Percentiles rank a stretch among this genome's conserved stretches.
These are phyloP conservation scores for Eurytoma adleriae DNA, from an alignment of 2,888 invertebrate species.

Conservation along the genomic window DNA sequence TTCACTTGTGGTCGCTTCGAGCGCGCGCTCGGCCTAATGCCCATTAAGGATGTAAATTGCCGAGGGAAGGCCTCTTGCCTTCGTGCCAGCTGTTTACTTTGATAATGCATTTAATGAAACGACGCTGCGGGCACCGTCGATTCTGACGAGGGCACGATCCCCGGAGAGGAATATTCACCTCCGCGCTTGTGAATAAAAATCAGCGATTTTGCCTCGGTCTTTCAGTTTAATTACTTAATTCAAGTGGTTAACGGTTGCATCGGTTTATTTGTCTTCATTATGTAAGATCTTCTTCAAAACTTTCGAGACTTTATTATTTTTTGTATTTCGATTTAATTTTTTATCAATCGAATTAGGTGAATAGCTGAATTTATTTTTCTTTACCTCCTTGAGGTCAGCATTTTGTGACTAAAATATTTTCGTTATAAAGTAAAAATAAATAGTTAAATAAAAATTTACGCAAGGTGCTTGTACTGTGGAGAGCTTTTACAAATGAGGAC, in stretches of 20 bases:
- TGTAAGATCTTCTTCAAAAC: conserved; percentile 11
- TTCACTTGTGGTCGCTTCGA: conserved; percentile 24
- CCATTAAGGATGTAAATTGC: conserved; percentile 49
- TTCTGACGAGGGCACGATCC: no score
- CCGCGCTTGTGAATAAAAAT: no score
- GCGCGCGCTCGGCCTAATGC: conserved; percentile 21
- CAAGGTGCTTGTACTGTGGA: no score
- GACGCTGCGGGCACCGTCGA: conserved; percentile 3
- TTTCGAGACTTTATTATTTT: neutral
- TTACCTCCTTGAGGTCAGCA: no score
- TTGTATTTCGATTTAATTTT: no score
- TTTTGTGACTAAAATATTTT: no score
- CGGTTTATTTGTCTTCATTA: conserved; percentile 28
- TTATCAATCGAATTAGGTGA: no score
- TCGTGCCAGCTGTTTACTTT: conserved; percentile 42
- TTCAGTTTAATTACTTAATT: conserved; percentile 38
- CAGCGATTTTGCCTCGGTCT: neutral
- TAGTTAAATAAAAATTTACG: no score
- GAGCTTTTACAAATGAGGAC: no score
- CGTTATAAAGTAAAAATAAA: no score
- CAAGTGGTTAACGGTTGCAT: conserved; percentile 4
- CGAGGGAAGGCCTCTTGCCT: neutral
- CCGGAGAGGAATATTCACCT: no score
- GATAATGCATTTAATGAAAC: conserved; percentile 50
- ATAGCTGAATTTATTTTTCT: no score